phyloP scores from a whole-genome alignment of 1,140 invertebrate genomes.

The Phthorimaea operculella region DNA sequence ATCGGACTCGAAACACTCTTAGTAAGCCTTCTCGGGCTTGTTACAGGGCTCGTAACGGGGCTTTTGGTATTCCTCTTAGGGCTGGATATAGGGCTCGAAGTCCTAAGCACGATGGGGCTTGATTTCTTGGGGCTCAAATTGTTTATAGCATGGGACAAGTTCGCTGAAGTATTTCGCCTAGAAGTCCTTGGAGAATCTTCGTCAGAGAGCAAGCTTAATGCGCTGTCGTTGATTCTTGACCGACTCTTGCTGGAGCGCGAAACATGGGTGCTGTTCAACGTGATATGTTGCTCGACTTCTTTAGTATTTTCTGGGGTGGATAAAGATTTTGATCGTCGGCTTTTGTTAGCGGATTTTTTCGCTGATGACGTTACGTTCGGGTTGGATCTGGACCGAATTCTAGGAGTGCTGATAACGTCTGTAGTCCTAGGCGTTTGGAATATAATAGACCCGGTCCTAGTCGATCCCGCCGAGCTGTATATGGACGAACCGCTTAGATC shows the following conservation, averaged over 20 bases:
- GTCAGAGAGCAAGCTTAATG: slow-evolving; percentile 14
- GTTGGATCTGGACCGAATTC: background rate
- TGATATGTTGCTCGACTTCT: slow-evolving; percentile 13
- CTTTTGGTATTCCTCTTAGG: no score
- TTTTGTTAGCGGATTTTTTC: slow-evolving; percentile 3
- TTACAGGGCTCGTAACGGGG: no score
- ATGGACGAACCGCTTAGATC: slow-evolving; percentile 22
- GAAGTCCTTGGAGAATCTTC: background rate
- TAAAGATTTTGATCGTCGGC: slow-evolving; percentile 19
- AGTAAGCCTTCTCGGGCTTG: no score
- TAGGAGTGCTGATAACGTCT: background rate
- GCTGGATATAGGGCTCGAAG: no score
- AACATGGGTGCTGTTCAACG: slow-evolving; percentile 19
- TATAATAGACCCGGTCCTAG: slow-evolving; percentile 5
- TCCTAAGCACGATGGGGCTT: background rate
- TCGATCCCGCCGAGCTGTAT: slow-evolving; percentile 34
- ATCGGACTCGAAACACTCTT: no score
- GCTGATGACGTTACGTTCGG: background rate
- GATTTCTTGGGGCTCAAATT: background rate
- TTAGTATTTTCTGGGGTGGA: slow-evolving; percentile 23
- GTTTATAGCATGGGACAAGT: background rate
- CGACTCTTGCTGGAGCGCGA: slow-evolving; percentile 27
- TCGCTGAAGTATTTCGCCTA: background rate
- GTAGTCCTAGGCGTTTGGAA: slow-evolving; percentile 28
- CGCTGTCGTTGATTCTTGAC: slow-evolving; percentile 39